These are phyloP conservation scores for Plagodis pulveraria DNA, from an alignment of 2,888 invertebrate species.

Conservation along the genomic window DNA sequence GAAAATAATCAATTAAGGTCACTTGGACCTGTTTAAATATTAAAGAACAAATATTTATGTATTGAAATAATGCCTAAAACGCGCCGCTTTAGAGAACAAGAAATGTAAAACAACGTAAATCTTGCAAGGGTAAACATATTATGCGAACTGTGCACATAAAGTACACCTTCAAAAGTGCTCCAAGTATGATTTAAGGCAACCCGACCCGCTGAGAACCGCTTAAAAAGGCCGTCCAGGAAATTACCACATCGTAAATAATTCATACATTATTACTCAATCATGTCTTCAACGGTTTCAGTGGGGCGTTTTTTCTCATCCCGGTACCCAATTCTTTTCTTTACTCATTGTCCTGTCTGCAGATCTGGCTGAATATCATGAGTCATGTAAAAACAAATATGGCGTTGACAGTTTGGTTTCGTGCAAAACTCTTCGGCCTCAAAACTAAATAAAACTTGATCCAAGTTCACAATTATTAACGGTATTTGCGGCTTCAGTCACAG, in stretches of 20 bases:
- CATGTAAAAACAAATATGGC: conserved; percentile 23
- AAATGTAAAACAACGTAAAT: conserved; percentile 46
- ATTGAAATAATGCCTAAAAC: too few relatives aligned
- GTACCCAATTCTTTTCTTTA: conserved; percentile 52
- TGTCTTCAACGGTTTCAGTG: conserved; percentile 70
- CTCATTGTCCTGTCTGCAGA: conserved; percentile 68
- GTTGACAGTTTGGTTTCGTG: conserved; percentile 39
- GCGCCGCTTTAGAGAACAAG: conserved; percentile 19
- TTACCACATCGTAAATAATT: conserved; percentile 82
- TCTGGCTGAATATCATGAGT: conserved; percentile 28
- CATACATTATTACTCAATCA: conserved; percentile 81
- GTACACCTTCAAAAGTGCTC: conserved; percentile 46
- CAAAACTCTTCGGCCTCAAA: conserved; percentile 22
- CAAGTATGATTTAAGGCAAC: conserved; percentile 44
- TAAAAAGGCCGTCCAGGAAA: conserved; percentile 67
- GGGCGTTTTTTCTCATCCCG: conserved; percentile 58
- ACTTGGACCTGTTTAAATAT: conserved; percentile 1
- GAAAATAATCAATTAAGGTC: too few relatives aligned
- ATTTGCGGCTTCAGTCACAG: conserved; percentile 60
- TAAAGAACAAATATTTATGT: too few relatives aligned
- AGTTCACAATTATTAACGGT: conserved; percentile 64
- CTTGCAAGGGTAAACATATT: conserved; percentile 47
- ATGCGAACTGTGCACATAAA: conserved; percentile 47
- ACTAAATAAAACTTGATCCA: conserved; percentile 41
- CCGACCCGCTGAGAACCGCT: conserved; percentile 53